Conservation (phyloP, 1,140 invertebrate genomes). For the Leucophenga varia region DNA sequence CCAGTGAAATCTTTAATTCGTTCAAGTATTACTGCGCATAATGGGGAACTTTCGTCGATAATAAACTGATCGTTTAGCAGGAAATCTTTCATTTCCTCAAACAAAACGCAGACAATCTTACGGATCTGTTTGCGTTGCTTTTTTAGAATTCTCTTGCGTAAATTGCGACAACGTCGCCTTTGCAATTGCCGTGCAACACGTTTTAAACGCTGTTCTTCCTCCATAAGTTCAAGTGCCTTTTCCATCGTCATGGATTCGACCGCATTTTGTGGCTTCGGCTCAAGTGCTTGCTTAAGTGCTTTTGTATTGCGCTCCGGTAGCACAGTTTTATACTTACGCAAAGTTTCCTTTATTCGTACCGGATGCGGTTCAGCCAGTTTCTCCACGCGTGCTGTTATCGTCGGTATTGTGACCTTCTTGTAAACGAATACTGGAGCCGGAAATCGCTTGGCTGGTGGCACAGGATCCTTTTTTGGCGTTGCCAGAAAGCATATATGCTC, state of each 20-base stretch:
- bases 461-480: constrained; percentile 37
- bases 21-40: constrained; percentile 39
- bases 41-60: constrained; percentile 40
- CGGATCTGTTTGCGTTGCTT: constrained; percentile 46
- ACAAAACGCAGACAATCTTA: constrained; percentile 46
- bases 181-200: constrained; percentile 24
- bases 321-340: constrained; percentile 22
- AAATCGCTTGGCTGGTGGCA: constrained; percentile 8
- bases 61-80: constrained; percentile 47
- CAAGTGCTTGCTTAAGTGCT: constrained; percentile 31
- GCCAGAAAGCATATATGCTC: constrained; percentile 46
- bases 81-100: constrained; percentile 52
- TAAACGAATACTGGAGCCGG: constrained; percentile 22
- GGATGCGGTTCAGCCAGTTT: constrained; percentile 36
- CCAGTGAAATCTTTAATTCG: constrained; percentile 45
- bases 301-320: constrained; percentile 21
- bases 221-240: constrained; percentile 39
- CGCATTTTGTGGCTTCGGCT: constrained; percentile 22
- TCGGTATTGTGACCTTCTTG: constrained; percentile 32
- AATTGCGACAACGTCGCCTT: constrained; percentile 25
- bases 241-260: constrained; percentile 34
- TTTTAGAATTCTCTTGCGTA: constrained; percentile 34
- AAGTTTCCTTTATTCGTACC: constrained; percentile 27
- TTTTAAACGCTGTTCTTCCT: constrained; percentile 40
- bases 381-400: constrained; percentile 42